Percentiles rank a stretch among this genome's conserved stretches.
These are phyloP conservation scores for Gerris lacustris DNA, from an alignment of 2,888 invertebrate genomes.

Conservation along the genomic window DNA sequence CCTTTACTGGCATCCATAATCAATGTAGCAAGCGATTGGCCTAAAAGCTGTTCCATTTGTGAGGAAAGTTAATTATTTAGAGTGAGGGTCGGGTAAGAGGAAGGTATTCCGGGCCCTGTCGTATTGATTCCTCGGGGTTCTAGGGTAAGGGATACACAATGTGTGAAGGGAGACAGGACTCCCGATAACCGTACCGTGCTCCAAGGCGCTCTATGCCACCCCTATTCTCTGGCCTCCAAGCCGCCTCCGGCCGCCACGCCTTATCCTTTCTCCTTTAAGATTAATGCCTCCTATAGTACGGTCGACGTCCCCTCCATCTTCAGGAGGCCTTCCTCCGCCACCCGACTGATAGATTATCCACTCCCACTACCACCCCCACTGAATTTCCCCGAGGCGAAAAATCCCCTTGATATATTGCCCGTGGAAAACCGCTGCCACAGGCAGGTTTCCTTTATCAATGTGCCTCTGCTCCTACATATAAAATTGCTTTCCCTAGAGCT, in stretches of 20 bases:
- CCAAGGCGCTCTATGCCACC: not conserved
- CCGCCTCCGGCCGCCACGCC: not conserved
- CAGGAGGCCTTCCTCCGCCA: not conserved
- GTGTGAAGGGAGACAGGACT: slow-evolving; percentile 3
- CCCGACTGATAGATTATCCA: not conserved
- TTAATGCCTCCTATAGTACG: not conserved
- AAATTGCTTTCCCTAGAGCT: too few relatives aligned
- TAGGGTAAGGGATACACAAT: not conserved
- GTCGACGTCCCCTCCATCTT: not conserved
- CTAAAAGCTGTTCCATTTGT: slow-evolving; percentile 1
- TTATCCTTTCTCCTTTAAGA: slow-evolving; percentile 3
- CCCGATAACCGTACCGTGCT: not conserved
- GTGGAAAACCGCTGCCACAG: not conserved
- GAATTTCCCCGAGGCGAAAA: not conserved
- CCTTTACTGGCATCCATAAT: not conserved
- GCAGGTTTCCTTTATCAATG: slow-evolving; percentile 1
- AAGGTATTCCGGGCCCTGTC: not conserved
- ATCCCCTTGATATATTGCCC: slow-evolving; percentile 5
- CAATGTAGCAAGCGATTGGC: not conserved
- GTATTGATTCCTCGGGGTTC: not conserved
- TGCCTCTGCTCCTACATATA: not conserved
- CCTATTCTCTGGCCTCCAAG: not conserved
- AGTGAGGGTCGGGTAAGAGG: not conserved
- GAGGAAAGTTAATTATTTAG: slow-evolving; percentile 1
- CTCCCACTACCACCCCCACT: not conserved